Base-by-base conservation (phyloP, 2,113 vertebrate genomes). In the Cercocebus atys region DNA sequence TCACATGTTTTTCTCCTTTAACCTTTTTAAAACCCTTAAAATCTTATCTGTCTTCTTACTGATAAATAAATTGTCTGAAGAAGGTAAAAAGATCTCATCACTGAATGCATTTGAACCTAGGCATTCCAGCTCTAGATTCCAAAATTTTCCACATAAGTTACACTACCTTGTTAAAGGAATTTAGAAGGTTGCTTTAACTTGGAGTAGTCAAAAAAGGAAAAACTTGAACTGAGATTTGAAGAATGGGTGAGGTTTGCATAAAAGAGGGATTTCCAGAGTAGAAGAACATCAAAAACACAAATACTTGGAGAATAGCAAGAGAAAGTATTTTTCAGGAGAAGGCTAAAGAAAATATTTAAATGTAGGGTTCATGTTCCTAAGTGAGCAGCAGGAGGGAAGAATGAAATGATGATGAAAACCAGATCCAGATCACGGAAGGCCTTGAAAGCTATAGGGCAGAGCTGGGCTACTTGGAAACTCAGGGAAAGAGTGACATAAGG, bases 261-360 rank as follows among this genome's bases (percentile, higher is more conserved):
- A 93, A 30, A 50, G 23, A 91, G 30, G 22, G 22, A 73, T 23
- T 70, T 90, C 64, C 5, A 55, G 40, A 64, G 25, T 23, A 30
- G 55, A 88, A 27, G 47, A 94, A 93, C 5, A 81, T 35, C 23
- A 66, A 25, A 35, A 20, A 57, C 13, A 50, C 3, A 88, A 90
- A 5, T 61, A 40, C 25, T 22, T 78, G 18, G 59, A 45, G 22
- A 92, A 0, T 72, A 32, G 17, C 16, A 78, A n/a, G 35, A 55
- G 6, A 68, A 86, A 64, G 18, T 64, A 80, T 35, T 93, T 93
- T 90, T 92, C 50, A 45, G 16, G 45, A 59, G 52, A 47, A 96
- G 38, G 23, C 50, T 78, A 8, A 81, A 96, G 79, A 89, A 96
- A 97, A 92, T 90, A 80, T 47, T 94, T 78, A 72, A 90, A 50